Base-by-base conservation (phyloP, 30 jellyfish, hydroid and myxozoan species). In the Mastigias papua region DNA sequence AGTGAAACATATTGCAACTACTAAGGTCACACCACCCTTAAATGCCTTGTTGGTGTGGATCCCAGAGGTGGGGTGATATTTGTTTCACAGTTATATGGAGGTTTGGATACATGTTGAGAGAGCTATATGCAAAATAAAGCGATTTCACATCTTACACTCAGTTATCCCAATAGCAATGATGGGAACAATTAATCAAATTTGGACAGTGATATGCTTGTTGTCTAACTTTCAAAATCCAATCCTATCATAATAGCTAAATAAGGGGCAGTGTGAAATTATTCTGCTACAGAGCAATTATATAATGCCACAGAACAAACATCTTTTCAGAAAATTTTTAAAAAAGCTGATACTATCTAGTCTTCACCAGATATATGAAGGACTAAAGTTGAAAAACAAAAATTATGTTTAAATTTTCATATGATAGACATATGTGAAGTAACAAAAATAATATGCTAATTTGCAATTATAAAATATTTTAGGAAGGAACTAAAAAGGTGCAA, bases 31-130 rank as follows among this genome's bases (percentile, higher is more conserved):
- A 22, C 49, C 77, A 22, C 22, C 77, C n/a, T n/a, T n/a, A n/a
- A n/a, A n/a, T n/a, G n/a, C n/a, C n/a, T n/a, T n/a, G n/a, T n/a
- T n/a, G n/a, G 77, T 65, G 77, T 65, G 77, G 77, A 65, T 65
- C 77, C 77, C 32, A 65, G 35, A 65, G 42, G 77, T 65, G 77
- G 77, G 13, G 77, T 65, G 77, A 65, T 65, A 48, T 65, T 26
- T 65, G 77, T 65, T 22, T 65, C 42, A 15, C 46, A 65, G 28
- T 34, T 65, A 34, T 65, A 65, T 65, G 77, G 28, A 65, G 77
- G 5, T 65, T 48, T 22, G 77, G 77, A 65, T 65, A 65, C 77
- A 65, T 26, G 77, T 65, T 13, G 77, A 65, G 77, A 65, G 77
- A 35, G 77, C 77, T 48, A 65, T 26, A 22, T 65, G 77, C 42